Conservation (phyloP, 2,888 invertebrate species). For the Cephus nigrinus region DNA sequence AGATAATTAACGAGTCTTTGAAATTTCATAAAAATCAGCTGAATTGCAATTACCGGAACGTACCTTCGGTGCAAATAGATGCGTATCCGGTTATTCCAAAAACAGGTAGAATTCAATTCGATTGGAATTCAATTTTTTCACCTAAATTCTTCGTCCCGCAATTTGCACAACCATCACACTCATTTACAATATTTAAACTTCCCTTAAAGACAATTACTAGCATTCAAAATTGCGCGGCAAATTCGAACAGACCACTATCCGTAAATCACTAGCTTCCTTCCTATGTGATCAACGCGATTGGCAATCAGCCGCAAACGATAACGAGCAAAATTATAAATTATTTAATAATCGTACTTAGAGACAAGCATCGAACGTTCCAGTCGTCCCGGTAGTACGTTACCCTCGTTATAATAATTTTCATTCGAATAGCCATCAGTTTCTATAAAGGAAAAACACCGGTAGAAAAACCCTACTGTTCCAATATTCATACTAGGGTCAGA, state of each 20-base stretch:
- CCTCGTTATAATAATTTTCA: background rate
- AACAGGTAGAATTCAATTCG: background rate
- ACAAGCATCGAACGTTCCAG: background rate
- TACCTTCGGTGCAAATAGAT: background rate
- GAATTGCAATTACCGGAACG: background rate
- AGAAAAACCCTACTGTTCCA: background rate
- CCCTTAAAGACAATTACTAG: background rate
- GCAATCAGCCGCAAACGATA: background rate
- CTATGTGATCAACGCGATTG: background rate
- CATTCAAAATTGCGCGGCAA: background rate
- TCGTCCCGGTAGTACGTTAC: background rate
- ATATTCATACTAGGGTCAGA: background rate
- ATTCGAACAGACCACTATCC: background rate
- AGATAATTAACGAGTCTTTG: background rate
- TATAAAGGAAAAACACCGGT: background rate
- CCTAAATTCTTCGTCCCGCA: background rate
- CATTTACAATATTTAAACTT: background rate
- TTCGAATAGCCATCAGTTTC: background rate
- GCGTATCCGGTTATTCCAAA: background rate
- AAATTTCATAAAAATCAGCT: slow-evolving; percentile 8
- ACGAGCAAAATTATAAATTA: background rate
- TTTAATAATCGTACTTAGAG: background rate
- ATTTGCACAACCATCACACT: slow-evolving; percentile 1
- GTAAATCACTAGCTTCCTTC: background rate
- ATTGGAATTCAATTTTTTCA: background rate